Evolutionary conservation across 2,113 vertebrate species (phyloP), one percentile per base, ranked within the genome.

Genomic region (Columba livia): DNA sequence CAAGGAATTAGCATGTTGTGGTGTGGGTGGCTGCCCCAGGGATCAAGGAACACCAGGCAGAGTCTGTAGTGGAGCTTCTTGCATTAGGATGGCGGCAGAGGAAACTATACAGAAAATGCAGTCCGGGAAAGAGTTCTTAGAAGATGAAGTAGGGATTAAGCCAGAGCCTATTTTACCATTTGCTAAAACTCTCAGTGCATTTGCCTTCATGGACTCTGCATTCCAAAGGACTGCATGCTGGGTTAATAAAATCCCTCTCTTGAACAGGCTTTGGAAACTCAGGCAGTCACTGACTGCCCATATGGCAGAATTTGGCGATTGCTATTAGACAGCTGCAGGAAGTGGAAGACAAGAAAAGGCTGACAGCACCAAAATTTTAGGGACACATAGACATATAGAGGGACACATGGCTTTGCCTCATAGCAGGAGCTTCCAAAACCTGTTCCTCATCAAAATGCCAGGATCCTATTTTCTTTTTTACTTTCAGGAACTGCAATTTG

Each of bases 161-260:
- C 10, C 61, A 94, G 71, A 93, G 73, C 25, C 81, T 54, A 67
- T 77, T 90, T 80, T 38, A 74, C 80, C 79, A 92, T 90, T 88
- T 96, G 93, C 89, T 95, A 75, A 94, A 97, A 89, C 9, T 25
- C 72, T 92, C 88, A 92, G 61, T 74, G 54, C 80, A 64, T 95
- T 95, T 82, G 89, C 90, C 95, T 94, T 87, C 71, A 9, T 54
- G 79, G 88, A 73, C 90, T 94, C 91, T 90, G 83, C 97, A 97
- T 98, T 97, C 96, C 96, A 95, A 58, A 90, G 92, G 97, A 89
- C 97, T 95, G 92, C 98, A 97, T 95, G 97, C 95, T 98, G 96
- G 90, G 96, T 95, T 98, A 96, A 98, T 97, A 97, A 97, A 98
- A 96, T 72, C 94, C 79, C 79, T 87, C 91, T 83, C 93, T 85